Conservation (phyloP, 2,888 invertebrate genomes). For the Mythimna loreyi region DNA sequence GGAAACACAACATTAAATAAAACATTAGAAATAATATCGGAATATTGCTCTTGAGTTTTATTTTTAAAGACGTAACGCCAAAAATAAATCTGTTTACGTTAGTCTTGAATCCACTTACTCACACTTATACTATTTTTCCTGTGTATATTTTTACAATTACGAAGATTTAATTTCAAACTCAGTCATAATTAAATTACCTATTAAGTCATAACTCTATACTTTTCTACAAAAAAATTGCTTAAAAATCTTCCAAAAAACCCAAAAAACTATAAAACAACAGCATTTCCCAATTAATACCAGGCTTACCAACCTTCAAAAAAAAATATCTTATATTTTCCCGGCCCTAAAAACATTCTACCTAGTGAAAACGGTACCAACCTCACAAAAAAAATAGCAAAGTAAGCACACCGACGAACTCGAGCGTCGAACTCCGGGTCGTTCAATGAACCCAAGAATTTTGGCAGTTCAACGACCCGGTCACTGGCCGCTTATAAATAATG, state of each 20-base stretch:
- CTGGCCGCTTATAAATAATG: conserved; percentile 76
- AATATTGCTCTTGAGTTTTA: conserved; percentile 6
- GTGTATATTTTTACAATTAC: background rate
- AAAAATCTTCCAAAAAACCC: background rate
- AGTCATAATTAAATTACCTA: background rate
- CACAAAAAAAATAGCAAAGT: conserved; percentile 59
- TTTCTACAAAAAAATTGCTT: background rate
- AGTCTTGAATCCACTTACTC: no score
- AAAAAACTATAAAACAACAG: background rate
- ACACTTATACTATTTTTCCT: background rate
- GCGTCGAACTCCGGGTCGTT: conserved; percentile 76
- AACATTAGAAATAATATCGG: conserved; percentile 8
- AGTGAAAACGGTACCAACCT: conserved; percentile 40
- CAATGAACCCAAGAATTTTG: conserved; percentile 84
- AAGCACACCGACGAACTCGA: conserved; percentile 29
- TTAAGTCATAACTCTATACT: background rate
- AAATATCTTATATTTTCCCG: background rate
- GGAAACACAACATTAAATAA: conserved; percentile 1
- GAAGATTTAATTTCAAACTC: background rate
- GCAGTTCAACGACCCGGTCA: conserved; percentile 82
- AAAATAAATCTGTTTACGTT: conserved; percentile 28
- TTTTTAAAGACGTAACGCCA: conserved; percentile 12
- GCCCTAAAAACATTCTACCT: conserved; percentile 3
- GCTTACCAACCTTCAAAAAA: background rate
- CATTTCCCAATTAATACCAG: background rate